phyloP scores from a whole-genome alignment of 2,113 vertebrate species.

The Platysteira castanea region DNA sequence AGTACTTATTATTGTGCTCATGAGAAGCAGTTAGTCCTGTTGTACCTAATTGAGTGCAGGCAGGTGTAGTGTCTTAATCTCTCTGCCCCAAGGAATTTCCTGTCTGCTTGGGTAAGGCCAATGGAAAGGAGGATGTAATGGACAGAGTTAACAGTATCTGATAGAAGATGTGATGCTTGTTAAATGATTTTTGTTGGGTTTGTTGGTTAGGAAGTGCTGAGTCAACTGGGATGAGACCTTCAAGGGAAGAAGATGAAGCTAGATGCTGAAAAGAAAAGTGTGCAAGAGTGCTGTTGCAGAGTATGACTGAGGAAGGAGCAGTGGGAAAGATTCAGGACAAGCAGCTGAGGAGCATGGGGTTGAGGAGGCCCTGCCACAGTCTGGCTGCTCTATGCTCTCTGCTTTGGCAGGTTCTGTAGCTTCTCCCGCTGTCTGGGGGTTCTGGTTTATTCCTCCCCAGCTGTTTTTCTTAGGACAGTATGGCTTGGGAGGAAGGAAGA shows the following conservation, averaged over 20 bases:
- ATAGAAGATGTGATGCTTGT: neutral
- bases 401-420: neutral
- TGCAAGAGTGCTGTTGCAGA: neutral
- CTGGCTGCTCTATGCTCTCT: neutral
- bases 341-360: neutral
- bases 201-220: neutral
- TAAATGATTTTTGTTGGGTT: neutral
- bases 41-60: neutral
- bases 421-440: neutral
- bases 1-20: neutral
- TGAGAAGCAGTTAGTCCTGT: neutral
- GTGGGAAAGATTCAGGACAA: neutral
- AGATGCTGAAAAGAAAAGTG: neutral
- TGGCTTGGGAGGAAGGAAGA: neutral
- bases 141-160: neutral
- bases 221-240: neutral
- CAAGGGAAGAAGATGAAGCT: neutral
- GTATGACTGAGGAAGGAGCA: fast-evolving
- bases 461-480: neutral
- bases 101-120: neutral
- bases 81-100: neutral
- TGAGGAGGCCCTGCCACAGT: neutral
- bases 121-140: neutral
- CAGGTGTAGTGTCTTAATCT: neutral
- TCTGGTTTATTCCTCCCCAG: neutral